Evolutionary conservation across 2,888 invertebrate genomes (phyloP).

Genomic region (Limnephilus marmoratus): DNA sequence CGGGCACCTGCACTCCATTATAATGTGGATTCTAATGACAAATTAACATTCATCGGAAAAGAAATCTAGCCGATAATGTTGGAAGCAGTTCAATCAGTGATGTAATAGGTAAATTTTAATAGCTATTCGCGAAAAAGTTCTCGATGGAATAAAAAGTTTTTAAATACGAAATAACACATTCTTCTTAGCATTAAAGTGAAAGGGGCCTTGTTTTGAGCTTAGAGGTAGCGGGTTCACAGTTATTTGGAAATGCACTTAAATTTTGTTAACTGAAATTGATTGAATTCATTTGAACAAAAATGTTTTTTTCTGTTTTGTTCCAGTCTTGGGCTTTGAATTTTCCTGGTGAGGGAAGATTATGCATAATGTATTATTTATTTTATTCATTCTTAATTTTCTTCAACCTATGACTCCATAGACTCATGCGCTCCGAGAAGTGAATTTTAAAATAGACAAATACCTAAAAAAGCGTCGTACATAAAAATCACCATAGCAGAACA

Average conservation of each 20-base stretch:
- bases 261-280: too few species aligned
- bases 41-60: not conserved
- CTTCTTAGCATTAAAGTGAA: not conserved
- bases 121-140: not conserved
- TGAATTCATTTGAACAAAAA: too few species aligned
- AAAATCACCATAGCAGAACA: not conserved
- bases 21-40: not conserved
- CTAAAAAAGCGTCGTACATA: not conserved
- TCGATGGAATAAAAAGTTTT: too few species aligned
- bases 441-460: not conserved
- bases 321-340: too few species aligned
- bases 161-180: not conserved
- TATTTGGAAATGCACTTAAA: too few species aligned
- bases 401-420: not conserved
- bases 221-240: too few species aligned
- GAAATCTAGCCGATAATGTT: not conserved
- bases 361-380: too few species aligned
- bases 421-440: not conserved
- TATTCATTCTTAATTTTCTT: too few species aligned
- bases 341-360: not conserved
- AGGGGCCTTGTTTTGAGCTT: not conserved
- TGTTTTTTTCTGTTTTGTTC: too few species aligned
- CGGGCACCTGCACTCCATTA: not conserved
- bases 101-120: not conserved
- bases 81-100: not conserved